Evolutionary conservation across 2,797 vertebrate species (phyloP), one percentile per base, ranked within the genome.

Genomic region (Rhodeus uyekii): DNA sequence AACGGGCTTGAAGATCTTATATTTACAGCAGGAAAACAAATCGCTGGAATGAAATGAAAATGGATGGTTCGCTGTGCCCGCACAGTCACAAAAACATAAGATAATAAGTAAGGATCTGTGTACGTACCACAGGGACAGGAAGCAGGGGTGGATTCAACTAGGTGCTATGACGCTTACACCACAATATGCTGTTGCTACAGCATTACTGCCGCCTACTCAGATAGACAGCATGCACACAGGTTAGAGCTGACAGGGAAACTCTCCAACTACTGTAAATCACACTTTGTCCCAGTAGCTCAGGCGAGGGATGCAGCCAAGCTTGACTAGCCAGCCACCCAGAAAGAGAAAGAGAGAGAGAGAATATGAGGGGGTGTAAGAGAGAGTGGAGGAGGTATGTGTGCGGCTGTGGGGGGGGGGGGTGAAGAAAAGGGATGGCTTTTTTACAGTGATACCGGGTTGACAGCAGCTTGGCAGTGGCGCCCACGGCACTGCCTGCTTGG

Each of bases 381-480:
- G 87, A 91, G 89, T 84, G 83, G 73, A 83, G 81, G 65, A 87
- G 88, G 13, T 81, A 81, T 84, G 77, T 74, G 80, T 86, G 86
- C 81, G 82, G 44, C 79, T 82, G 87, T 61, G 78, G 65, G 75
- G 79, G 87, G 68, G 78, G 65, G 75, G 79, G 64, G 65, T 65
- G 64, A 65, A 65, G 87, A 73, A 81, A 46, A 77, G 19, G 84
- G 79, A 83, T 87, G 80, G 86, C 83, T 88, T 89, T 91, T 90
- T 92, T 87, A 89, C 88, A 88, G 87, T 89, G 86, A 90, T 90
- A 90, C 86, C 90, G 90, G 90, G 90, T 90, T 93, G 93, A 94
- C 91, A 90, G 91, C 90, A 91, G 91, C 91, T 94, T 94, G 94
- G 93, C 92, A 91, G 87, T 86, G 85, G 88, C 75, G 86, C 91